These are phyloP conservation scores for Chloropsis cyanopogon DNA, from an alignment of 2,113 vertebrate genomes.

Conservation along the genomic window DNA sequence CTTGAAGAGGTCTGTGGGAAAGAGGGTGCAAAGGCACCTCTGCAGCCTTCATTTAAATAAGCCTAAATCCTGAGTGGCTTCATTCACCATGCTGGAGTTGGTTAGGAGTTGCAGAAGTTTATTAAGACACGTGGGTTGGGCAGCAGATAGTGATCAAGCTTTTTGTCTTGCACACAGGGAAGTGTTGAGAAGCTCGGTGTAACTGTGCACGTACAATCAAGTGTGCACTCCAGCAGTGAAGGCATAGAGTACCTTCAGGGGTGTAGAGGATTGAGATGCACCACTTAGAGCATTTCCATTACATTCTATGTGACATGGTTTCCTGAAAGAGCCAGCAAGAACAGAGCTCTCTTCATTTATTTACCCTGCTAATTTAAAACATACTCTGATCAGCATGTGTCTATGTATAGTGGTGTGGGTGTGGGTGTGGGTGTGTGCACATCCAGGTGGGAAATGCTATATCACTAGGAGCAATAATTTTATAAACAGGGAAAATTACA, in stretches of 20 bases:
- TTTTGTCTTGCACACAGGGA: neutral
- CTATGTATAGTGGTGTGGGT: too few relatives aligned
- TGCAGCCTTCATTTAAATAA: neutral
- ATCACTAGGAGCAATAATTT: neutral
- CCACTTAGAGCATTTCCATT: neutral
- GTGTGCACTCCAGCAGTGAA: neutral
- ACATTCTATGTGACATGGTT: rapidly evolving
- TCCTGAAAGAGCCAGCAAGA: neutral
- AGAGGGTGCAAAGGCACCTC: neutral
- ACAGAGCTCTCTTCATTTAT: neutral
- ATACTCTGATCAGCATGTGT: neutral
- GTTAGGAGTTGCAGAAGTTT: neutral
- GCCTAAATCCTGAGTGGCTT: neutral
- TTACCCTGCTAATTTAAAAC: neutral
- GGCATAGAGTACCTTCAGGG: neutral
- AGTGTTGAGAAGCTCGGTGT: neutral
- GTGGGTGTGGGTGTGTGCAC: neutral
- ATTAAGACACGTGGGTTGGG: neutral
- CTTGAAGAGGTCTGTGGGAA: neutral
- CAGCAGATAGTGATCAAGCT: neutral
- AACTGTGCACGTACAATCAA: neutral
- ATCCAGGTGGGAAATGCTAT: neutral
- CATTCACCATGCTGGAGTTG: rapidly evolving
- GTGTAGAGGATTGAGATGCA: neutral
- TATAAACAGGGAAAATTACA: neutral